Conservation (phyloP, 1,140 invertebrate genomes). For the Drepana arcuata region DNA sequence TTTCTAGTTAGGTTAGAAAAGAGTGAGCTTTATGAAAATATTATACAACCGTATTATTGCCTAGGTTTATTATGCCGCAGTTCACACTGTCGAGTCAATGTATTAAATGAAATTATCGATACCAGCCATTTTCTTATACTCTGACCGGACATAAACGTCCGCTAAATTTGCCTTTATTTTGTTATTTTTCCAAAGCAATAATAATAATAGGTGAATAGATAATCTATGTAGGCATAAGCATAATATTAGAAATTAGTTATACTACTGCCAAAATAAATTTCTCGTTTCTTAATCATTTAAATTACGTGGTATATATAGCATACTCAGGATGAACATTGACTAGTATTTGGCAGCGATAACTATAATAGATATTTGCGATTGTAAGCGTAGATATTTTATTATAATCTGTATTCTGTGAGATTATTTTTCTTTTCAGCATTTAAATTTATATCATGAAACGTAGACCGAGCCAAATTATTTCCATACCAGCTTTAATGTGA, state of each 20-base stretch:
- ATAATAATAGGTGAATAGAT: conserved; percentile 46
- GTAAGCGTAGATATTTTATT: background rate
- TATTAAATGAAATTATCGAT: conserved; percentile 37
- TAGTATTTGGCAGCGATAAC: conserved; percentile 43
- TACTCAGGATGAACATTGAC: conserved; percentile 20
- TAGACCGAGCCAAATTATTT: no score
- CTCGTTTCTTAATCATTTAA: no score
- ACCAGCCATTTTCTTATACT: conserved; percentile 49
- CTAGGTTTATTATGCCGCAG: conserved; percentile 33
- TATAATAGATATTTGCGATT: conserved; percentile 26
- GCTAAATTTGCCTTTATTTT: conserved; percentile 43
- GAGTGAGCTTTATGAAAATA: conserved; percentile 63
- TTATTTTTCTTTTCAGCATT: conserved; percentile 58
- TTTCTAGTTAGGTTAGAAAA: conserved; percentile 60
- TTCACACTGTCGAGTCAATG: conserved; percentile 39
- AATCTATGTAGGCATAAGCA: conserved; percentile 47
- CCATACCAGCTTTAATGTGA: no score
- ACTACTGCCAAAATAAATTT: conserved; percentile 51
- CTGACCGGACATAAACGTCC: conserved; percentile 25
- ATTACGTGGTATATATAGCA: conserved; percentile 38
- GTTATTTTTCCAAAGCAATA: conserved; percentile 65
- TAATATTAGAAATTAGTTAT: conserved; percentile 50
- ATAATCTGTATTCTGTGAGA: conserved; percentile 21
- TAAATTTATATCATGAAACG: no score
- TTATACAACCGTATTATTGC: conserved; percentile 33